Evolutionary conservation across 2,797 vertebrate genomes (phyloP), one percentile per base, ranked within the genome.

Genomic region (Gastrophryne carolinensis): DNA sequence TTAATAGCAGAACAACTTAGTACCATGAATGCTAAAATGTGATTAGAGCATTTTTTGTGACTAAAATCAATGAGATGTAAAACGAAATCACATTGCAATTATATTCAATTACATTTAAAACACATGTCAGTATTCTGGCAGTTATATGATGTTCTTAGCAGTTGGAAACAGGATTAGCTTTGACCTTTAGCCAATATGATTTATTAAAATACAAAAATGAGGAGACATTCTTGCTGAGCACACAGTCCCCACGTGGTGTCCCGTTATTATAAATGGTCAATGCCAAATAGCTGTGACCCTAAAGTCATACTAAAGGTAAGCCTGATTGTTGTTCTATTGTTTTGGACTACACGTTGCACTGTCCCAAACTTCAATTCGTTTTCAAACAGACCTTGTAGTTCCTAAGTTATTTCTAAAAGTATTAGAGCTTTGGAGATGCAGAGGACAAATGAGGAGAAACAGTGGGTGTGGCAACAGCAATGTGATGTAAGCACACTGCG

Each of bases 1-100:
- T n/a, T 26, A 58, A 58, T 44, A 58, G n/a, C n/a, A 17, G 17
- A 19, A 24, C 11, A 62, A 17, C 3, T 29, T 2, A 5, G 9
- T 2, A 47, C 5, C 17, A 44, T 17, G n/a, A 17, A 21, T 2
- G 11, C 12, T 49, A 24, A 17, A 21, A 56, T 34, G 29, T 57
- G 8, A 69, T 69, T 69, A 44, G 52, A 30, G 24, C n/a, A 73
- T 74, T 47, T 60, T 49, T 53, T 27, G 5, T 27, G 35, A 30
- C 23, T 19, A 26, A 21, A 73, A 63, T 0, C 49, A 73, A 79
- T 84, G 83, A 81, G 83, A 81, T 80, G 83, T 79, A 84, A 82
- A 82, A 84, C n/a, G n/a, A 34, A 32, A 50, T 56, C 57, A 78
- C 47, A 29, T 0, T 67, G 75, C 73, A 74, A 78, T 83, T 82